phyloP scores from a whole-genome alignment of 1,140 invertebrate species.

The Andrena cerasifolii region DNA sequence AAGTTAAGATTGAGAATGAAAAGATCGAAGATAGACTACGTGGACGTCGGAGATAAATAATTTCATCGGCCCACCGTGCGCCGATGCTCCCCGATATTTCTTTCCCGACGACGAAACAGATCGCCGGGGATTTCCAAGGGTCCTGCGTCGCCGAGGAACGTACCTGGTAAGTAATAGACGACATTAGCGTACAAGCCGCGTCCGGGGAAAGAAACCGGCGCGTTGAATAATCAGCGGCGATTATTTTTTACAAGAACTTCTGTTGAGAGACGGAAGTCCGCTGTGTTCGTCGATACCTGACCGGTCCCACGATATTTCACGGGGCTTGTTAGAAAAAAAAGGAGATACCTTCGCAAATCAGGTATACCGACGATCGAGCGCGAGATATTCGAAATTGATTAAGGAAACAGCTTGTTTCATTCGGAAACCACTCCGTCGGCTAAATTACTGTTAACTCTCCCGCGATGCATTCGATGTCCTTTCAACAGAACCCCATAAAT shows the following conservation, averaged over 20 bases:
- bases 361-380: constrained; percentile 1
- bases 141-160: constrained; percentile 35
- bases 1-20: not conserved
- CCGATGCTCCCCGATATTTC: constrained; percentile 23
- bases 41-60: constrained; percentile 25
- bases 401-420: constrained; percentile 11
- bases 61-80: constrained; percentile 11
- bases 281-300: constrained; percentile 14
- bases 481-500: not conserved
- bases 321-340: not conserved
- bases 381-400: constrained; percentile 1
- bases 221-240: constrained; percentile 59
- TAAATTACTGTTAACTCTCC: not conserved
- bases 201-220: constrained; percentile 32
- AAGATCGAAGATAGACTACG: constrained; percentile 6
- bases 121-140: constrained; percentile 27
- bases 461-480: not conserved
- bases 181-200: constrained; percentile 71
- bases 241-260: constrained; percentile 54
- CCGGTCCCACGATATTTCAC: constrained; percentile 17
- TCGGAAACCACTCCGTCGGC: not conserved
- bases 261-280: constrained; percentile 37
- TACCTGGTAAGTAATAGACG: constrained; percentile 69
- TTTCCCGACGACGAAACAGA: constrained; percentile 25
- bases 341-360: not conserved